A percentile compares a stretch with the other conserved stretches of the same genome.
Evolutionary conservation across 1,140 invertebrate species (phyloP).

Genomic region (Samia ricini): DNA sequence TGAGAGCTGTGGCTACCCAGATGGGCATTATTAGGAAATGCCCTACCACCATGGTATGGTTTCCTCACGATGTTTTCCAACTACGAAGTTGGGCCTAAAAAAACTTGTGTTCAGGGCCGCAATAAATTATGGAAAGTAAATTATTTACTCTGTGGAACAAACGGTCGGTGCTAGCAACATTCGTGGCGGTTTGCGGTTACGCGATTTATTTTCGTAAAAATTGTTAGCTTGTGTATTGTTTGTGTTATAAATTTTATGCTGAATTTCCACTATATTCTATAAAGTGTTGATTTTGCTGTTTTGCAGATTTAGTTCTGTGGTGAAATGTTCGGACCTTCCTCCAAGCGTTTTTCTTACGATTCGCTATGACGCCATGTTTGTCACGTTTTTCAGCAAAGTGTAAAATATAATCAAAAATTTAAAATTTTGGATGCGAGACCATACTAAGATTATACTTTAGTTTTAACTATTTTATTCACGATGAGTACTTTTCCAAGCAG

Average conservation of each 20-base stretch:
- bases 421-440: slow-evolving; percentile 27
- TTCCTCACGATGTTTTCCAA: too few relatives aligned
- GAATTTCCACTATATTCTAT: background rate
- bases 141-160: background rate
- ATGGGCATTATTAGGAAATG: too few relatives aligned
- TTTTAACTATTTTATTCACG: slow-evolving; percentile 26
- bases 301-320: background rate
- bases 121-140: too few relatives aligned
- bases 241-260: background rate
- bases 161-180: background rate
- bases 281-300: too few relatives aligned
- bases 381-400: slow-evolving; percentile 67
- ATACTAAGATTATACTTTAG: slow-evolving; percentile 18
- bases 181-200: background rate
- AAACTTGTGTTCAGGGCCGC: too few relatives aligned
- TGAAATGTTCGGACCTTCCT: slow-evolving; percentile 8
- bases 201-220: background rate
- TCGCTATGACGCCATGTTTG: slow-evolving; percentile 61
- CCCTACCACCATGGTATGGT: too few relatives aligned
- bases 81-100: too few relatives aligned
- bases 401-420: slow-evolving; percentile 45
- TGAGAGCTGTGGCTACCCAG: too few relatives aligned
- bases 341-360: slow-evolving; percentile 23
- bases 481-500: slow-evolving; percentile 48
- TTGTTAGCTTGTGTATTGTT: background rate